Percentiles rank a stretch among this genome's conserved stretches.
Evolutionary conservation across 2,113 vertebrate genomes (phyloP).

Genomic region (Elachura formosa): DNA sequence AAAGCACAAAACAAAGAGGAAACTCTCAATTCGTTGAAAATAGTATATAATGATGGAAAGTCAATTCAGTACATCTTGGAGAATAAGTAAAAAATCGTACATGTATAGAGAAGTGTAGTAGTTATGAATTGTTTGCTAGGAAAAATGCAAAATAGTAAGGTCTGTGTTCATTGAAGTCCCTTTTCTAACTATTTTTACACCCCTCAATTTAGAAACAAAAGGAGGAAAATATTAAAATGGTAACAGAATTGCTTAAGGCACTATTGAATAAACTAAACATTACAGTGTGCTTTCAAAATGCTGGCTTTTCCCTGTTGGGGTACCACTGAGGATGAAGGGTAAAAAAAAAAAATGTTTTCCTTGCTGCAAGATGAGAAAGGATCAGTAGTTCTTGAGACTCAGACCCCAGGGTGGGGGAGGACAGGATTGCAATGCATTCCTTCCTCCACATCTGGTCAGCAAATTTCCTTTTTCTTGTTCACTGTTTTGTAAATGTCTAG

Average conservation of each 20-base stretch:
- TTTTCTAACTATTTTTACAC: neutral
- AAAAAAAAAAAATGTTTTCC: neutral
- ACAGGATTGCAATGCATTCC: neutral
- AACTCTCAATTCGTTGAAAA: neutral
- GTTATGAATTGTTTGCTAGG: neutral
- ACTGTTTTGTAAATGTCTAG: neutral
- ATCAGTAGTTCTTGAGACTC: neutral
- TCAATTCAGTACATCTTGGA: neutral
- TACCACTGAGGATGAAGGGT: neutral
- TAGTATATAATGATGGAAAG: neutral
- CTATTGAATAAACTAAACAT: neutral
- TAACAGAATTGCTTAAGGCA: neutral
- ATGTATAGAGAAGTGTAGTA: neutral
- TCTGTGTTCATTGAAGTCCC: neutral
- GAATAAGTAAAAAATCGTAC: neutral
- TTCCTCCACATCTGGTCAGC: neutral
- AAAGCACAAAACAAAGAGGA: neutral
- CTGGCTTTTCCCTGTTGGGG: neutral
- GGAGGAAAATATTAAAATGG: neutral
- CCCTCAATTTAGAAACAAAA: neutral
- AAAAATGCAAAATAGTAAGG: neutral
- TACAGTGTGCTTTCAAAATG: neutral
- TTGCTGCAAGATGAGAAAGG: neutral
- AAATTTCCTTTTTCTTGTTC: neutral
- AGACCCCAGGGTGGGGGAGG: accelerated